Evolutionary conservation across 2,797 vertebrate genomes (phyloP).

Genomic region (Lepilemur ruficaudatus): DNA sequence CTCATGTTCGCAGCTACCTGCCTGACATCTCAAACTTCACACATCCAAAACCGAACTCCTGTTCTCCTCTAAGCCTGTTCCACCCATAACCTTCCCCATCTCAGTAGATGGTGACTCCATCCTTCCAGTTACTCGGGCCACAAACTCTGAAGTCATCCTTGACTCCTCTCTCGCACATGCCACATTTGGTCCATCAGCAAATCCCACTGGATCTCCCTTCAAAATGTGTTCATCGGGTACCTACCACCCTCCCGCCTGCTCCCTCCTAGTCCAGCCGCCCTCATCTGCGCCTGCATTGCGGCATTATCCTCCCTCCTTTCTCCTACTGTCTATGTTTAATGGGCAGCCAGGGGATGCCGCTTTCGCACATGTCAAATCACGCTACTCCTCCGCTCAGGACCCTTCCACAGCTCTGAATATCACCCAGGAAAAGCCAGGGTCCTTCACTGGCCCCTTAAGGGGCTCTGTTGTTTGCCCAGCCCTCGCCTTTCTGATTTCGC

Average conservation of each 20-base stretch:
- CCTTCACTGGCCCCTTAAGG: not conserved
- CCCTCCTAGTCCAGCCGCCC: not conserved
- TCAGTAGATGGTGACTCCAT: not conserved
- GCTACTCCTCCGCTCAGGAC: not conserved
- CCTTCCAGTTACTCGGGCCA: not conserved
- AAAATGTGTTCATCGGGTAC: too few relatives aligned
- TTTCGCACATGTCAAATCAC: accelerated
- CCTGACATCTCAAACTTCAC: not conserved
- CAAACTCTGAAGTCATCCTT: not conserved
- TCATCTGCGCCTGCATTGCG: accelerated
- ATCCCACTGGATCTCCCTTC: not conserved
- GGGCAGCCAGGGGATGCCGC: not conserved
- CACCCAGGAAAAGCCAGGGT: not conserved
- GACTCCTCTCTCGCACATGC: not conserved
- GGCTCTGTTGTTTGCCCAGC: not conserved
- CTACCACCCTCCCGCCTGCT: not conserved
- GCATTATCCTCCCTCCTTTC: too few relatives aligned
- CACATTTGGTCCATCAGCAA: not conserved
- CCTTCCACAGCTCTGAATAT: too few relatives aligned
- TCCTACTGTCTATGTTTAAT: accelerated
- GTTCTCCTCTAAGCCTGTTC: not conserved
- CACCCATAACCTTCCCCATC: not conserved
- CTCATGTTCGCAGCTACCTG: not conserved
- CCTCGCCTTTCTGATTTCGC: not conserved
- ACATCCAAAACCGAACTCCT: too few relatives aligned